Base-by-base conservation (phyloP, 1,140 invertebrate genomes). In the Tribolium madens region DNA sequence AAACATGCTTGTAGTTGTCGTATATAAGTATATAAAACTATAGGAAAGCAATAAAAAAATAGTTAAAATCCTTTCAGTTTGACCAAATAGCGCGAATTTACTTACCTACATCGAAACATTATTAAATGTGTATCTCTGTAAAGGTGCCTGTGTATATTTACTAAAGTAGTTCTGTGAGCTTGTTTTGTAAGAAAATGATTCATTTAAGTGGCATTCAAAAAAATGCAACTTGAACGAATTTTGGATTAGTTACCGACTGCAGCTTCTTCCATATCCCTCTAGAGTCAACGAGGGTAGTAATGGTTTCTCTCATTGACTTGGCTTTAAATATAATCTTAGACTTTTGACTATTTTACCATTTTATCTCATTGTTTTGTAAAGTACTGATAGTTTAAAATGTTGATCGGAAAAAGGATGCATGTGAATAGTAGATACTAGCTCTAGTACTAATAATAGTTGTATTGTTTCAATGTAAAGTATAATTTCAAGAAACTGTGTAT, bases 371-470 rank as follows among this genome's bases (percentile, higher is more conserved):
- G 73, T 72, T 78, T 78, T 78, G 76, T 78, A 78, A 78, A 78
- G 76, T 78, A 75, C 73, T 78, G 64, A 78, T 75, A 78, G 76
- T 78, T 21, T 78, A 78, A 75, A 75, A 53, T 75, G 76, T 75
- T 64, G 57, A 64, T 33, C 31, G 57, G 57, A 64, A 17, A 53
- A 64, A 31, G 57, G 12, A 64, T 64, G 57, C 57, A 64, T 64
- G 57, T 64, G 57, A 18, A 36, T 64, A 57, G 4, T 57, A 64
- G 57, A 33, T 13, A 5, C 12, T 64, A 64, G 57, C 15, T 64
- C 13, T 26, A 31, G 57, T 26, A 64, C 17, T 64, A 76, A 57
- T 50, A 52, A 52, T 64, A 70, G 73, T 36, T 12, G 77, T 75
- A 72, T 77, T 76, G 46, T 73, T 78, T 78, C 31, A 70, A 36